Percentiles rank a stretch among this genome's conserved stretches.
Evolutionary conservation across 2,888 invertebrate species (phyloP).

Genomic region (Morpho helenor): DNA sequence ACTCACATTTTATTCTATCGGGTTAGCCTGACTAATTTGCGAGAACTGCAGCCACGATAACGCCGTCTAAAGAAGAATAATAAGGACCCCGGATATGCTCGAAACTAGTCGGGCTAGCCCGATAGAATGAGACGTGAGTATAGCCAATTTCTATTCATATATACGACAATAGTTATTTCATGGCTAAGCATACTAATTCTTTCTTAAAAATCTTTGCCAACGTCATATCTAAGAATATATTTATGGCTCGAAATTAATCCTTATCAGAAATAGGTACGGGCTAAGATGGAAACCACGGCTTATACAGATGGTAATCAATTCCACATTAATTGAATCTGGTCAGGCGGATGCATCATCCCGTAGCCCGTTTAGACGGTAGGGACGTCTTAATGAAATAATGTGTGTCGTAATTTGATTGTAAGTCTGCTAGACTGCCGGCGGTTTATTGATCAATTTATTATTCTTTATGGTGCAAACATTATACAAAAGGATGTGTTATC

Average conservation of each 20-base stretch:
- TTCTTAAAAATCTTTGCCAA: background rate
- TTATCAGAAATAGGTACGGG: conserved; percentile 10
- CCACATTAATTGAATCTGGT: conserved; percentile 66
- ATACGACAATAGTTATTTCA: too few relatives aligned
- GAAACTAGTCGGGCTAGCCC: too few relatives aligned
- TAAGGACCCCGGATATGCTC: too few relatives aligned
- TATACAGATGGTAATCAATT: conserved; percentile 64
- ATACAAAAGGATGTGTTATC: background rate
- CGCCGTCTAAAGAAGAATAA: too few relatives aligned
- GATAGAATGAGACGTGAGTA: too few relatives aligned
- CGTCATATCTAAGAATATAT: background rate
- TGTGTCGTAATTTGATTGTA: conserved; percentile 43
- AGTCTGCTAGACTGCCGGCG: conserved; percentile 19
- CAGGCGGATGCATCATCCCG: conserved; percentile 53
- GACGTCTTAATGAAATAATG: conserved; percentile 51
- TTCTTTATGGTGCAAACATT: background rate
- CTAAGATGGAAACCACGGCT: conserved; percentile 44
- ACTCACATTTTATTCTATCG: too few relatives aligned
- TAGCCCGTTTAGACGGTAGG: conserved; percentile 36
- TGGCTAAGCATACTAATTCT: too few relatives aligned
- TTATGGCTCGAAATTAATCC: conserved; percentile 14
- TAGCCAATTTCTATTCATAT: too few relatives aligned
- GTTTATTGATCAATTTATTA: conserved; percentile 17
- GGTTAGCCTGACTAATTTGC: too few relatives aligned
- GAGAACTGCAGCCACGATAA: too few relatives aligned